These are phyloP conservation scores for Anguilla japonica DNA, from an alignment of 2,113 vertebrate genomes.

Conservation along the genomic window DNA sequence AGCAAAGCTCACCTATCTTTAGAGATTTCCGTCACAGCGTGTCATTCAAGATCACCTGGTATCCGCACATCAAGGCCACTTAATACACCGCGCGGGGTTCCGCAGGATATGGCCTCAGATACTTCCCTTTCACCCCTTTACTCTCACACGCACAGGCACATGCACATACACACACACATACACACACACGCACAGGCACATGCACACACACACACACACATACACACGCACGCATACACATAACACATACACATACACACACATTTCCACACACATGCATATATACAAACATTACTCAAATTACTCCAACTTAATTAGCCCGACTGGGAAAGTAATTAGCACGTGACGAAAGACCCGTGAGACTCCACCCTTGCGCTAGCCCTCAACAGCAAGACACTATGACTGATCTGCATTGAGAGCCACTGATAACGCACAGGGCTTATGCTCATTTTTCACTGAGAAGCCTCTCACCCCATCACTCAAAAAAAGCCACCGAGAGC, in stretches of 20 bases:
- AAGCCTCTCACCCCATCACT: not conserved
- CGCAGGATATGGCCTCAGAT: constrained; percentile 53
- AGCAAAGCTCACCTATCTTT: constrained; percentile 56
- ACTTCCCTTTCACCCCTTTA: constrained; percentile 32
- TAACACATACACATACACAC: no score
- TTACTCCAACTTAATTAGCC: not conserved
- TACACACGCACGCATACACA: no score
- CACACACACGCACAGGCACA: no score
- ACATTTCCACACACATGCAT: no score
- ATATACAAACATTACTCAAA: not conserved
- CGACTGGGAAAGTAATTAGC: not conserved
- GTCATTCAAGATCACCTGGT: constrained; percentile 61
- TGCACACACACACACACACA: no score
- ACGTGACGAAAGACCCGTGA: not conserved
- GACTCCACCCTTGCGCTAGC: not conserved
- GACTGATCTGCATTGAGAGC: no score
- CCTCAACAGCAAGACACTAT: no score
- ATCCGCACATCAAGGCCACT: constrained; percentile 64
- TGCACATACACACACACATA: no score
- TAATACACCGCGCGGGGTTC: constrained; percentile 56
- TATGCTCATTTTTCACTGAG: not conserved
- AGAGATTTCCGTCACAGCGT: constrained; percentile 57
- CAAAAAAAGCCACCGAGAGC: no score
- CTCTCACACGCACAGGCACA: constrained; percentile 9
- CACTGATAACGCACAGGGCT: no score